Evolutionary conservation across 2,888 invertebrate species (phyloP), one percentile per base, ranked within the genome.

Genomic region (Hoplodrina ambigua): DNA sequence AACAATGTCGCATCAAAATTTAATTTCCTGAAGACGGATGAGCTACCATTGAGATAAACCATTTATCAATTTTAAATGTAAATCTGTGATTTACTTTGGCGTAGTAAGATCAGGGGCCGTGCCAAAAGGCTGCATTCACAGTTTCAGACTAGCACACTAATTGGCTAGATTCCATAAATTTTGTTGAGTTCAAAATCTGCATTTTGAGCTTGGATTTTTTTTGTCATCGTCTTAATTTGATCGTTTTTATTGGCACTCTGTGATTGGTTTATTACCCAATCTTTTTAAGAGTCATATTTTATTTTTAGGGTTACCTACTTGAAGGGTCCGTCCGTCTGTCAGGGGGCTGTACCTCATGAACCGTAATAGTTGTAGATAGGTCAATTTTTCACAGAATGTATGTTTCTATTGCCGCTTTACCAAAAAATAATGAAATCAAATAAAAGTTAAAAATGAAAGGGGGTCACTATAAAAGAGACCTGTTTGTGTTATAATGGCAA

Each of bases 61-160:
- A 84, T 85, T 83, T 75, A 77, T 77, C 75, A 83, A 83, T 83
- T 85, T 83, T 60, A 80, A 85, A 85, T 83, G 70, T 77, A 83
- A 85, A 83, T 83, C 65, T 62, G 37, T 57, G 75, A 85, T 75
- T 81, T 74, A 69, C 75, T 83, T 67, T 41, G 50, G 62, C 53
- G 44, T 53, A 50, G 61, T 60, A 72, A 56, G 65, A 77, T 54
- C 56, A 53, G 56, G 59, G 60, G 62, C 57, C 68, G 75, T 82
- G 85, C 83, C 83, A 82, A 84, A 84, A 74, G 41, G 50, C 69
- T 77, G 74, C 77, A 77, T 69, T 70, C 25, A 25, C 25, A 25
- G 25, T 25, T 25, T 25, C 56, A 58, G 60, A 57, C 53, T 58
- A 44, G 46, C 20, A 41, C 41, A 58, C 80, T 82, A 82, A 82